Conservation (phyloP, 2,888 invertebrate genomes). For the Mythimna vitellina region DNA sequence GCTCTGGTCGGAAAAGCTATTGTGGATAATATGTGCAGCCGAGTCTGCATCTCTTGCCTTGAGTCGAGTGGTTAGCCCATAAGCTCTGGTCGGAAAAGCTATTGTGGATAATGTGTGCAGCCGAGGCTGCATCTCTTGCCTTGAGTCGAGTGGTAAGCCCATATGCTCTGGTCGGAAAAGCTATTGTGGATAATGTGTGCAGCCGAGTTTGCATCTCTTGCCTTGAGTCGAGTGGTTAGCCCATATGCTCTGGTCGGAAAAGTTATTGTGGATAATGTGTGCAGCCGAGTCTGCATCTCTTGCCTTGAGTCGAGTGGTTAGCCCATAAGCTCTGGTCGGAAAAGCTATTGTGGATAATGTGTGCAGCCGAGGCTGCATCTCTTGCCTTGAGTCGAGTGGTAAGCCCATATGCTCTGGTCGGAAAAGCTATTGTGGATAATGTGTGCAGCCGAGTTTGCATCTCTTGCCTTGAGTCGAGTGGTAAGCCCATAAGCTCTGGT, state of each 20-base stretch:
- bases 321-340: conserved; percentile 20
- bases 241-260: neutral
- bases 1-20: conserved; percentile 36
- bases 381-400: conserved; percentile 36
- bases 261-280: conserved; percentile 55
- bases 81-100: conserved; percentile 23
- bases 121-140: conserved; percentile 41
- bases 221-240: conserved; percentile 43
- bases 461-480: conserved; percentile 36
- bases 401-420: conserved; percentile 18
- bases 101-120: conserved; percentile 54
- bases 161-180: neutral
- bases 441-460: conserved; percentile 50
- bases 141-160: conserved; percentile 44
- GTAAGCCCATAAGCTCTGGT: conserved; percentile 25
- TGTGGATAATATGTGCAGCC: conserved; percentile 51
- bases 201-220: conserved; percentile 48
- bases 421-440: conserved; percentile 54
- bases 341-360: conserved; percentile 56
- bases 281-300: conserved; percentile 48
- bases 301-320: conserved; percentile 35
- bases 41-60: conserved; percentile 38
- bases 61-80: conserved; percentile 46
- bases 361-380: conserved; percentile 47
- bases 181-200: conserved; percentile 55